Conservation (phyloP, 2,888 invertebrate species). For the Dichetophora obliterata region DNA sequence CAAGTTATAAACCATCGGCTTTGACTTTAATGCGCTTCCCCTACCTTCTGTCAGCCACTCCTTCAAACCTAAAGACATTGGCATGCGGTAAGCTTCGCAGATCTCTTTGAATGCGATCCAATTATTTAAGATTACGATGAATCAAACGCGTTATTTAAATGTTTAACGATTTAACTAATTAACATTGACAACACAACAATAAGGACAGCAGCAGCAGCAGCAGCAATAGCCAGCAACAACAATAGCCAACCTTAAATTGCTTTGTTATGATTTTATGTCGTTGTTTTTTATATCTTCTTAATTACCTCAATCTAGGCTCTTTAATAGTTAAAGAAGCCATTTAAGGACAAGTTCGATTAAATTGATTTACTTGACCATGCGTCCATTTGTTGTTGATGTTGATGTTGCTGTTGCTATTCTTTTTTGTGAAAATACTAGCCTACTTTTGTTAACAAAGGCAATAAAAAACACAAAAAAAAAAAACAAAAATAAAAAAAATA, state of each 20-base stretch:
- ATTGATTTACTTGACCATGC: constrained; percentile 15
- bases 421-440: constrained; percentile 3
- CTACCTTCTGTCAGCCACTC: neutral
- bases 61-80: neutral
- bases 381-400: neutral
- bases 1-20: neutral
- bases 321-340: constrained; percentile 17
- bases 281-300: neutral
- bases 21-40: neutral
- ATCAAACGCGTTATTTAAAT: neutral
- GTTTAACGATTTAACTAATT: constrained; percentile 1
- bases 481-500: neutral
- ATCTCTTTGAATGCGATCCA: constrained; percentile 9
- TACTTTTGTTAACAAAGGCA: neutral
- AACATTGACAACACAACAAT: neutral
- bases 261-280: neutral
- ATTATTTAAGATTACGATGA: constrained; percentile 22
- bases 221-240: neutral
- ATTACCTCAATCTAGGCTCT: neutral
- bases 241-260: neutral
- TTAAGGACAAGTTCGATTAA: constrained; percentile 31
- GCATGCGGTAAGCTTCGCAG: constrained; percentile 7
- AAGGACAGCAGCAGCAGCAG: neutral
- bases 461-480: neutral
- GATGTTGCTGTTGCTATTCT: too few species aligned